Percentiles rank a stretch among this genome's conserved stretches.
Conservation (phyloP, 1,140 invertebrate genomes). For the Bombyx mori region DNA sequence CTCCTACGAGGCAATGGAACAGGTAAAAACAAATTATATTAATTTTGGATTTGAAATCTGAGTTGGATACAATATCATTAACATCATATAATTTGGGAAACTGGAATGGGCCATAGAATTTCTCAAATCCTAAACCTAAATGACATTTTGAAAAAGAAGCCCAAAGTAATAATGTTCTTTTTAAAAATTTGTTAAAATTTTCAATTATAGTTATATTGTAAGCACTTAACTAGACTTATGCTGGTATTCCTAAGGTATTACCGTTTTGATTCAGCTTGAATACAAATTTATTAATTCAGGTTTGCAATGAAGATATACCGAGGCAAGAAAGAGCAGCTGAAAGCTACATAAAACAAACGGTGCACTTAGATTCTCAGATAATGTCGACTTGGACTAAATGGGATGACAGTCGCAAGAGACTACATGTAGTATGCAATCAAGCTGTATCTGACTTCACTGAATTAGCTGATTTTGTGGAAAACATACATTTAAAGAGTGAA, state of each 20-base stretch:
- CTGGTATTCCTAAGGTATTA: too few species aligned
- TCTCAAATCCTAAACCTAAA: too few species aligned
- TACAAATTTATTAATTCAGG: constrained; percentile 19
- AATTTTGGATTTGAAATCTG: too few species aligned
- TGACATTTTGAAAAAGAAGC: too few species aligned
- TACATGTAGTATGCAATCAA: constrained; percentile 29
- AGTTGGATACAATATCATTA: too few species aligned
- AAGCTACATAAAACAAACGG: constrained; percentile 44
- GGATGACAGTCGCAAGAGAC: constrained; percentile 32
- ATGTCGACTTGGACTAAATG: constrained; percentile 34
- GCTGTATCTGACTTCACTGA: constrained; percentile 33
- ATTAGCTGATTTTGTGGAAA: constrained; percentile 38
- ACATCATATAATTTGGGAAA: too few species aligned
- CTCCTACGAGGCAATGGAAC: constrained; percentile 45
- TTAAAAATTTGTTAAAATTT: too few species aligned
- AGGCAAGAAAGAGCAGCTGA: constrained; percentile 50
- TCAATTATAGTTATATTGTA: too few species aligned
- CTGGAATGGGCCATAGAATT: too few species aligned
- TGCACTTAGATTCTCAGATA: constrained; percentile 38
- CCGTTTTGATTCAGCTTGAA: too few species aligned
- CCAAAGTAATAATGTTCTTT: too few species aligned
- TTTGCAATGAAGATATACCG: constrained; percentile 55
- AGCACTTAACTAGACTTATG: too few species aligned
- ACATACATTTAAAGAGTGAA: constrained; percentile 34
- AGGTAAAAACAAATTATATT: constrained; percentile 22